Evolutionary conservation across 2,888 invertebrate species (phyloP).

Genomic region (Leptinotarsa rubiginosa): DNA sequence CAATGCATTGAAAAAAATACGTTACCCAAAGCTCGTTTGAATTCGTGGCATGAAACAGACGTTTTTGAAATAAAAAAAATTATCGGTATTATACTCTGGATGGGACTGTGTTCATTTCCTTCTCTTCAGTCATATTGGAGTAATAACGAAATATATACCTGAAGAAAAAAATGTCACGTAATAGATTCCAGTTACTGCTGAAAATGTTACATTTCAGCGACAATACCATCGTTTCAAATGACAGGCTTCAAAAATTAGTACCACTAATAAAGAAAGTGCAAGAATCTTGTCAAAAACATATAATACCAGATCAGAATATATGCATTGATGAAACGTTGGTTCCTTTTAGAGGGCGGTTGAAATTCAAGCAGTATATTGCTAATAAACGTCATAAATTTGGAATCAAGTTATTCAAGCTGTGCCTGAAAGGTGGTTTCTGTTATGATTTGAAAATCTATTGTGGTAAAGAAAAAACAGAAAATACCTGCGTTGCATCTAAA

Average conservation of each 20-base stretch:
- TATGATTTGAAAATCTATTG: neutral
- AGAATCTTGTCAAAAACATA: neutral
- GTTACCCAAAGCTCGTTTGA: neutral
- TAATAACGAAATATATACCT: neutral
- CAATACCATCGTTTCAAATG: neutral
- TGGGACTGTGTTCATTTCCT: neutral
- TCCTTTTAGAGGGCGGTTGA: neutral
- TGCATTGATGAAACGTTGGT: constrained; percentile 6
- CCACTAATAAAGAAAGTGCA: neutral
- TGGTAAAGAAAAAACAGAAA: neutral
- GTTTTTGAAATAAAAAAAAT: neutral
- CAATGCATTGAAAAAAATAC: neutral
- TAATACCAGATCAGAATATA: neutral
- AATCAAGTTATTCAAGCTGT: neutral
- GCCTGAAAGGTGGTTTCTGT: neutral
- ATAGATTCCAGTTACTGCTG: neutral
- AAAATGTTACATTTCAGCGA: constrained; percentile 6
- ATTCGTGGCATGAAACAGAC: constrained; percentile 3
- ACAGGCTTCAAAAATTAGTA: neutral
- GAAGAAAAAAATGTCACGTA: neutral
- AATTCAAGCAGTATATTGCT: neutral
- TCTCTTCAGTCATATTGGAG: neutral
- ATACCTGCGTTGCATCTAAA: neutral
- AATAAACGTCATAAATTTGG: constrained; percentile 5
- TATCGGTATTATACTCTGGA: neutral